phyloP scores from a whole-genome alignment of 1,140 invertebrate genomes.

The Aplysia californica region DNA sequence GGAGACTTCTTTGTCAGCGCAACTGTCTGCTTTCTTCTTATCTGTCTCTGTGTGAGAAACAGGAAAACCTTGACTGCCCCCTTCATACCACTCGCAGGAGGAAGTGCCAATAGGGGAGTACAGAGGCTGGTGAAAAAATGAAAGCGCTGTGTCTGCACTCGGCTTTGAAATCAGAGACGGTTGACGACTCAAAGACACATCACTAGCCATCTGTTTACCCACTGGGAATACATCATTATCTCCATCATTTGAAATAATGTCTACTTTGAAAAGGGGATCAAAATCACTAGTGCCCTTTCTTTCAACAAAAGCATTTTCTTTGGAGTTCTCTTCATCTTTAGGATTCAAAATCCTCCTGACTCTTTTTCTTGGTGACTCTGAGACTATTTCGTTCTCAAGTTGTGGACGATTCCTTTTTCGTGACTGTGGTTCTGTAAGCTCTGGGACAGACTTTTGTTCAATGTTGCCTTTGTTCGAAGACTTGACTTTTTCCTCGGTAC shows the following conservation, averaged over 20 bases:
- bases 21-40: too few species aligned
- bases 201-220: too few species aligned
- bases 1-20: too few species aligned
- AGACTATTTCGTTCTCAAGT: background rate
- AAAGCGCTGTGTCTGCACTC: too few species aligned
- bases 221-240: background rate
- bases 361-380: background rate
- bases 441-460: background rate
- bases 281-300: background rate
- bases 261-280: background rate
- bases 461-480: background rate
- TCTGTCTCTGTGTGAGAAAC: too few species aligned
- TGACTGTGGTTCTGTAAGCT: background rate
- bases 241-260: background rate
- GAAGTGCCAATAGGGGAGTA: too few species aligned
- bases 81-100: too few species aligned
- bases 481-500: background rate
- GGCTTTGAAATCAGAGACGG: too few species aligned
- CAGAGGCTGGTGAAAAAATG: too few species aligned
- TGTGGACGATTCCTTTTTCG: background rate
- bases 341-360: background rate
- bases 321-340: too few species aligned
- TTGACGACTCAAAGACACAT: too few species aligned
- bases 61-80: too few species aligned
- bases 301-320: background rate